Evolutionary conservation across 2,113 vertebrate genomes (phyloP).

Genomic region (Halichoerus grypus): DNA sequence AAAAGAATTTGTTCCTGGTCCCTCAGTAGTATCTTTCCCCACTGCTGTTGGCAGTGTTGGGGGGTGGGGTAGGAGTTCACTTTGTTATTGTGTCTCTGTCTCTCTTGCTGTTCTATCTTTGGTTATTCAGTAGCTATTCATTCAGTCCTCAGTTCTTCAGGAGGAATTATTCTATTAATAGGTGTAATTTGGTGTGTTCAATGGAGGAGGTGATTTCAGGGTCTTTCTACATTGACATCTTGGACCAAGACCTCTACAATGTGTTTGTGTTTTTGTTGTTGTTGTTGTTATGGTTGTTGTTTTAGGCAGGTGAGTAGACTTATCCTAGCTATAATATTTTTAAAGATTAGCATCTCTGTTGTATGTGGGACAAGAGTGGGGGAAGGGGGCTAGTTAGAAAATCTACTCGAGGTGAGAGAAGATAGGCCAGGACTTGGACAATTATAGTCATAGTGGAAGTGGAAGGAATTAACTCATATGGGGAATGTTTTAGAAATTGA

Average conservation of each 20-base stretch:
- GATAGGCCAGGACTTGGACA: neutral
- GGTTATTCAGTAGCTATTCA: neutral
- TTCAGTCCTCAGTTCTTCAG: neutral
- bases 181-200: neutral
- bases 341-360: neutral
- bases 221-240: neutral
- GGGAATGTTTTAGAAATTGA: neutral
- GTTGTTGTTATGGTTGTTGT: neutral
- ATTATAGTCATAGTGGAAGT: neutral
- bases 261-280: neutral
- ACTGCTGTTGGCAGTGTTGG: neutral
- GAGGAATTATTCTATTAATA: neutral
- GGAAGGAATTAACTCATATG: neutral
- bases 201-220: neutral
- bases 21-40: neutral
- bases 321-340: neutral
- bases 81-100: neutral
- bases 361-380: neutral
- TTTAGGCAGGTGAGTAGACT: neutral
- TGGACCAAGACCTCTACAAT: neutral
- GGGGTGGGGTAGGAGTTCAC: neutral
- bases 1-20: neutral
- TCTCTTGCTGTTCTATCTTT: neutral
- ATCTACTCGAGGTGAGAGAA: neutral
- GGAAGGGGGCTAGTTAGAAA: neutral